These are phyloP conservation scores for Suncus etruscus DNA, from an alignment of 2,113 vertebrate species.

Conservation along the genomic window DNA sequence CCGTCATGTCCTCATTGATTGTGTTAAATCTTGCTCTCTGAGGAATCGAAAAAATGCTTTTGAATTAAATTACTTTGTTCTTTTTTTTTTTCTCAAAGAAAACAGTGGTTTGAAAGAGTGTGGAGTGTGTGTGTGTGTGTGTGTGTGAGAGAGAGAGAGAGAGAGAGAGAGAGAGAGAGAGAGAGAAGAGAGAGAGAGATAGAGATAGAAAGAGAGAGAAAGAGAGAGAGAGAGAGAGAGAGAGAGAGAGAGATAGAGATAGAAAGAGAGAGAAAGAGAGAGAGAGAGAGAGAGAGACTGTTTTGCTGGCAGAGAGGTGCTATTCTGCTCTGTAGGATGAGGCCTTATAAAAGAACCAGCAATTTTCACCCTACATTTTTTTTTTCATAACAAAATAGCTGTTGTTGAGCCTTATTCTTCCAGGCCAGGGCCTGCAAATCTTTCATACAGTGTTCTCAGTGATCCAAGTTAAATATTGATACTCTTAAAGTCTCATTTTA, in stretches of 20 bases:
- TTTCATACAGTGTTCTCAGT: background rate
- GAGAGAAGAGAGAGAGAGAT: background rate
- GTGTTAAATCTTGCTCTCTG: background rate
- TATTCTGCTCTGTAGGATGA: background rate
- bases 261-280: background rate
- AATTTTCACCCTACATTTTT: conserved; percentile 6
- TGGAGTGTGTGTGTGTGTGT: background rate
- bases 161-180: background rate
- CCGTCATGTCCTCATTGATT: background rate
- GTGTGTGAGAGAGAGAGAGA: background rate
- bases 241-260: too few relatives aligned
- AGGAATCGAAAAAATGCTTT: background rate
- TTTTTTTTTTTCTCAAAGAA: conserved; percentile 17
- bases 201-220: too few relatives aligned
- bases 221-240: too few relatives aligned
- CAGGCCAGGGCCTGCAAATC: background rate
- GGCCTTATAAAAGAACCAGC: background rate
- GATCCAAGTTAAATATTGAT: conserved; percentile 17
- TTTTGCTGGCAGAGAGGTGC: background rate
- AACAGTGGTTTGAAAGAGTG: background rate
- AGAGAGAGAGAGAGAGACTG: too few relatives aligned
- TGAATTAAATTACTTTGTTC: background rate
- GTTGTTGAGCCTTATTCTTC: background rate
- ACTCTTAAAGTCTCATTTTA: conserved; percentile 37
- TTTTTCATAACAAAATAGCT: background rate